Conservation (phyloP, 2,113 vertebrate species). For the Hippocampus comes region DNA sequence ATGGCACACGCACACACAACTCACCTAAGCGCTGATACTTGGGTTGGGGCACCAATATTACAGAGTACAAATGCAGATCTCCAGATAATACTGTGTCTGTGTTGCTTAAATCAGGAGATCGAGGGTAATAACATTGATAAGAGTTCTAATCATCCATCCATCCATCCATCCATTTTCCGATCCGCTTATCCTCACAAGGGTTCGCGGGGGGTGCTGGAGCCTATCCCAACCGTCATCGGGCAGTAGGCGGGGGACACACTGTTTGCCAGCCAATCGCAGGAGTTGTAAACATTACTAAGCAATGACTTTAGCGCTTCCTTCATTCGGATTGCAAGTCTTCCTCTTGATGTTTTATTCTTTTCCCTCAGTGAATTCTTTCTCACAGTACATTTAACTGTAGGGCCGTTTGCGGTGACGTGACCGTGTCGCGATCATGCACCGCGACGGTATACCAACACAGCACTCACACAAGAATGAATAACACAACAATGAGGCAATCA, state of each 20-base stretch:
- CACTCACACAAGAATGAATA: constrained; percentile 31
- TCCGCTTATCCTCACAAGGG: no score
- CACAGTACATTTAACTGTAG: neutral
- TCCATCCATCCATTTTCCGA: no score
- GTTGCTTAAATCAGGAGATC: no score
- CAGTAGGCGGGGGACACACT: no score
- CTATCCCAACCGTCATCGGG: no score
- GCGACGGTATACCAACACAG: constrained; percentile 21
- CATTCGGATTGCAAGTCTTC: neutral
- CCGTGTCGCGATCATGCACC: neutral
- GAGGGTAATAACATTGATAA: no score
- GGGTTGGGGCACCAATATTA: neutral
- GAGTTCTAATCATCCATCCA: no score
- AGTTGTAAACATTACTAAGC: no score
- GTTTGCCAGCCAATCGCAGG: no score
- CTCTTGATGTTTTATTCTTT: neutral
- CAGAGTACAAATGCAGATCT: neutral
- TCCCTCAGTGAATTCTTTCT: neutral
- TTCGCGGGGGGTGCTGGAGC: no score
- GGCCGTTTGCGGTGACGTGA: constrained; percentile 13
- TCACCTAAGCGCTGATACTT: neutral
- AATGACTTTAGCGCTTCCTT: no score
- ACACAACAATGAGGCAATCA: constrained; percentile 13
- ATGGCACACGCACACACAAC: neutral
- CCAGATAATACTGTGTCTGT: no score